Evolutionary conservation across 2,888 invertebrate species (phyloP).

Genomic region (Mactromeris polynyma): DNA sequence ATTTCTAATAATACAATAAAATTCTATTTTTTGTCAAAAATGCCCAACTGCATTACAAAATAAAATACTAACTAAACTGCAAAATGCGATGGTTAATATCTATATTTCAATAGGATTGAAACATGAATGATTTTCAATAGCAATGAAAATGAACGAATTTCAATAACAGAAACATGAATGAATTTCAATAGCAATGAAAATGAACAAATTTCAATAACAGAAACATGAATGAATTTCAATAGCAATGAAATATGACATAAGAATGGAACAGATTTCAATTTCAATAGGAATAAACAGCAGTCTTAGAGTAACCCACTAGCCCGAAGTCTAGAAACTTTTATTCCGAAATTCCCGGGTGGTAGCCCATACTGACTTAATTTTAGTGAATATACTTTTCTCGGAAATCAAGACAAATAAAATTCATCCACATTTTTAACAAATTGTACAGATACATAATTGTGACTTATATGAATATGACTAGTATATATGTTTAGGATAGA

Average conservation of each 20-base stretch:
- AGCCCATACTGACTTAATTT: no score
- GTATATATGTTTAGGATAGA: no score
- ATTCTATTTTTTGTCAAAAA: background rate
- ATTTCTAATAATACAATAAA: background rate
- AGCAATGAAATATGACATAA: background rate
- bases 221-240: background rate
- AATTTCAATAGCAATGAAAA: background rate
- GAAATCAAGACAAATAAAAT: no score
- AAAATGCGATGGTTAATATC: background rate
- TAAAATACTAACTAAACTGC: background rate
- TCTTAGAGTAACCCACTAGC: no score
- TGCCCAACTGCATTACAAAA: background rate
- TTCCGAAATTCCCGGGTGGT: no score
- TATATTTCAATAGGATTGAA: background rate
- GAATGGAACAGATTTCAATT: background rate
- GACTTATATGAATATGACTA: no score
- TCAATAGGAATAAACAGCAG: background rate
- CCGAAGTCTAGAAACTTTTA: no score
- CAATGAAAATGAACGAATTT: background rate
- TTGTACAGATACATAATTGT: no score
- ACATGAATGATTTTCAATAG: background rate
- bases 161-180: background rate
- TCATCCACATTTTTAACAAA: no score
- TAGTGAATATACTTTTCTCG: no score
- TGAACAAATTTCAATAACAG: background rate